Percentiles rank a stretch among this genome's conserved stretches.
Evolutionary conservation across 2,888 invertebrate genomes (phyloP).

Genomic region (Ectobius pallidus): DNA sequence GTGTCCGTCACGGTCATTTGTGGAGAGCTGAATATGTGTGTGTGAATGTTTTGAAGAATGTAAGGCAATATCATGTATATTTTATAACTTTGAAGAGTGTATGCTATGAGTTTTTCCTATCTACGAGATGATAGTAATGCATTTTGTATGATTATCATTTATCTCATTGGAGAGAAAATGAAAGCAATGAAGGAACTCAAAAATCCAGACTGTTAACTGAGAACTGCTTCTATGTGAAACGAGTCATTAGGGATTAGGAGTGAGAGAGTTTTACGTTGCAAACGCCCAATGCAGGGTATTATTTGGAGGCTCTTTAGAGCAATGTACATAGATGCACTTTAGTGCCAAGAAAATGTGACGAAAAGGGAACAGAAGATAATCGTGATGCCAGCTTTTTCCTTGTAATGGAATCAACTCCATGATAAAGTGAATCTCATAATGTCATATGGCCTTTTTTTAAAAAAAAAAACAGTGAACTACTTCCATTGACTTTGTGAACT

Average conservation of each 20-base stretch:
- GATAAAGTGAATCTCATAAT: not conserved
- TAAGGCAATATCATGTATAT: slow-evolving; percentile 23
- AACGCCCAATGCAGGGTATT: slow-evolving; percentile 6
- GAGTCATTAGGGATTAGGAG: slow-evolving; percentile 1
- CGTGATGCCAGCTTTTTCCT: slow-evolving; percentile 3
- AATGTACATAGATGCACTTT: not conserved
- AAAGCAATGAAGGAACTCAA: not conserved
- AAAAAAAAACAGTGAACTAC: not conserved
- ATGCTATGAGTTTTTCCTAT: slow-evolving; percentile 11
- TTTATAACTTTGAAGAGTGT: slow-evolving; percentile 24
- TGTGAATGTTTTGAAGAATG: slow-evolving; percentile 12
- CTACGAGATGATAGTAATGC: not conserved
- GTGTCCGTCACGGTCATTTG: slow-evolving; percentile 15
- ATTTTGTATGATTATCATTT: not conserved
- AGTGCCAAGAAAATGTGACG: slow-evolving; percentile 1
- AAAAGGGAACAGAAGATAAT: not conserved
- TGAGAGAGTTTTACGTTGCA: not conserved
- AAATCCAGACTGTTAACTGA: not conserved
- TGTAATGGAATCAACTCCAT: not conserved
- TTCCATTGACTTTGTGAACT: not conserved
- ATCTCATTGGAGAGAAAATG: not conserved
- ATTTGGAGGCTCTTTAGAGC: slow-evolving; percentile 15
- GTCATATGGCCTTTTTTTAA: not conserved
- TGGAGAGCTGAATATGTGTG: slow-evolving; percentile 1
- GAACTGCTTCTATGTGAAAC: not conserved